A percentile compares a stretch with the other conserved stretches of the same genome.
Evolutionary conservation across 53 echinoderm and acorn worm species (phyloP).

Genomic region (Echinarachnius parma): DNA sequence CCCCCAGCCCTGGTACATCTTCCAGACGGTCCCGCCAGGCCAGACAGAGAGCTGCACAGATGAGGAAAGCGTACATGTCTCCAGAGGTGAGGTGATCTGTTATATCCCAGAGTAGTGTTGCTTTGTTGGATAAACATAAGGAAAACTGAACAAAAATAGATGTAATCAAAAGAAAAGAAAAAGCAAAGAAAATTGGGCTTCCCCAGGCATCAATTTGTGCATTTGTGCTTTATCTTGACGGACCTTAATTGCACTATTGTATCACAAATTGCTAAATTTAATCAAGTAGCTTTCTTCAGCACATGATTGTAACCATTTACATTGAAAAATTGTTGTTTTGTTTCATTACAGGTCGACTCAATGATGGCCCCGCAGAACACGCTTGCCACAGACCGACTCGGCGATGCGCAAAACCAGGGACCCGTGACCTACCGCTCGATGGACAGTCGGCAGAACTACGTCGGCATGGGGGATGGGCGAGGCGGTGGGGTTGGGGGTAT

Average conservation of each 20-base stretch:
- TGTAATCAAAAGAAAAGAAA: no score
- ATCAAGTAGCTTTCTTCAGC: no score
- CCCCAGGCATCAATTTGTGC: no score
- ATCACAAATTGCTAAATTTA: no score
- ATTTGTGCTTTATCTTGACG: no score
- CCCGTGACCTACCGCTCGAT: not conserved
- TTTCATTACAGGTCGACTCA: not conserved
- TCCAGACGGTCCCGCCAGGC: slow-evolving; percentile 85
- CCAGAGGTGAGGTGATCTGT: slow-evolving; percentile 34
- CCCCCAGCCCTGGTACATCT: slow-evolving; percentile 57
- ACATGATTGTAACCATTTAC: no score
- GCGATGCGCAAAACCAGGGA: not conserved
- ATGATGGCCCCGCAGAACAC: slow-evolving; percentile 37
- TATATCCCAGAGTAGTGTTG: no score
- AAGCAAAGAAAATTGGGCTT: no score
- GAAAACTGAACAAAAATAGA: no score
- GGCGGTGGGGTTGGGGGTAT: slow-evolving; percentile 3
- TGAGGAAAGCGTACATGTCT: slow-evolving; percentile 74
- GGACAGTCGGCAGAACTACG: slow-evolving; percentile 7
- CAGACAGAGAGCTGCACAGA: slow-evolving; percentile 64
- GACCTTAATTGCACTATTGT: no score
- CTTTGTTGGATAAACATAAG: no score
- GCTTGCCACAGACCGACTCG: not conserved
- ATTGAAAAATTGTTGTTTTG: no score
- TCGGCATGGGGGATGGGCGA: not conserved